Evolutionary conservation across 2,113 vertebrate species (phyloP), one percentile per base, ranked within the genome.

Genomic region (Microcebus griseorufus): DNA sequence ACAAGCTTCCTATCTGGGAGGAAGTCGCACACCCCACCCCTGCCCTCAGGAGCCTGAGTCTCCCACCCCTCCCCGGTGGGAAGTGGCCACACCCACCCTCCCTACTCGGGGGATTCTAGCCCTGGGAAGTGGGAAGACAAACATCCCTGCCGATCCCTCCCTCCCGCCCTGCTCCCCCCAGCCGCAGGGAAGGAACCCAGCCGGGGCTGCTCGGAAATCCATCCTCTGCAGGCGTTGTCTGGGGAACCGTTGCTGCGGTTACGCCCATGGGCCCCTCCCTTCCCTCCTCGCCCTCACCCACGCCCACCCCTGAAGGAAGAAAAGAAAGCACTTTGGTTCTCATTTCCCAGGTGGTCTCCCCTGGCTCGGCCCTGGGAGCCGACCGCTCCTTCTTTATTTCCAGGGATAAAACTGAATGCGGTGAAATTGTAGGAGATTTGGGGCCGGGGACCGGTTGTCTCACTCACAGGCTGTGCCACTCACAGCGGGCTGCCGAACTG

Each of bases 111-210:
- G 92, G 64, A 93, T 18, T 93, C 84, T 69, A 95, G 39, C 91
- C 8, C 91, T 96, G 88, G 23, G 60, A 92, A 96, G 88, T 97
- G 97, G 98, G 97, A 98, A 98, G 95, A 98, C 94, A 97, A 98
- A 97, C 84, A 94, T 79, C 0, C 0, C 45, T 7, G 65, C 95
- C 0, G 45, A 75, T 96, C 97, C 96, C 95, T 95, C 96, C 62
- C 90, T 97, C 82, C 5, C 2, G 95, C 94, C 70, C 91, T 90
- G 96, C 88, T n/a, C 78, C 86, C 48, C 51, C 94, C 64, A 9
- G 87, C 48, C 6, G 9, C 92, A 81, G 86, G 80, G 88, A 95
- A 93, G 89, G 93, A 73, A 94, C 80, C 17, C 58, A 60, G 91
- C 32, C 16, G 0, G n/a, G n/a, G 6, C 81, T 9, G 62, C 18